Conservation (phyloP, 2,113 vertebrate genomes). For the Ammodytes marinus region DNA sequence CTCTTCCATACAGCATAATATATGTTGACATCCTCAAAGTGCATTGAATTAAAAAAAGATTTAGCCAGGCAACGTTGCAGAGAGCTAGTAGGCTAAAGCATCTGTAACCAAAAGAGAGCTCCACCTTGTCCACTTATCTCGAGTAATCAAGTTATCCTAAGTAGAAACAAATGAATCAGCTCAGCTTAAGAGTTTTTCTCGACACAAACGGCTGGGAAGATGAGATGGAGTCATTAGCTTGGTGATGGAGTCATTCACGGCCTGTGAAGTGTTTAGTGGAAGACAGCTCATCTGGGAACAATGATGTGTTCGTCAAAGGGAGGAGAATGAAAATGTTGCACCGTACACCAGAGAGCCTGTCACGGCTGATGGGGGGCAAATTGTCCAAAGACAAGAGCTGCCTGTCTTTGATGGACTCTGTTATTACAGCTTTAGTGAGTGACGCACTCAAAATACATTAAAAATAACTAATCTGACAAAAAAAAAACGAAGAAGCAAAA, state of each 20-base stretch:
- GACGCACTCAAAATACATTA: constrained; percentile 27
- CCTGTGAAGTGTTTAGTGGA: constrained; percentile 63
- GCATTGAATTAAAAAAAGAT: neutral
- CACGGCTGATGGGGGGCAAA: constrained; percentile 56
- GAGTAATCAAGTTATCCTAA: constrained; percentile 47
- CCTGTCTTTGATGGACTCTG: constrained; percentile 54
- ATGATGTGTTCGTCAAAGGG: constrained; percentile 63
- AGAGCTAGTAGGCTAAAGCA: constrained; percentile 1
- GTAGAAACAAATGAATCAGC: constrained; percentile 52
- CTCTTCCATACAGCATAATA: neutral
- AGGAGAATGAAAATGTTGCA: constrained; percentile 58
- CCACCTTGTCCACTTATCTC: constrained; percentile 16
- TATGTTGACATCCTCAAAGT: neutral
- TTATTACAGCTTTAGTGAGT: constrained; percentile 38
- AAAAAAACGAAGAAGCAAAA: neutral
- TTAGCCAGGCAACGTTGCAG: neutral
- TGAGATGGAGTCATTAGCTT: constrained; percentile 62
- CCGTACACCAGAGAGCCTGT: constrained; percentile 53
- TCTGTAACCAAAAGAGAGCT: constrained; percentile 6
- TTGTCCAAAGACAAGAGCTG: constrained; percentile 53
- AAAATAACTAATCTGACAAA: constrained; percentile 15
- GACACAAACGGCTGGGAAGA: constrained; percentile 52
- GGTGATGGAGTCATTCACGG: constrained; percentile 58
- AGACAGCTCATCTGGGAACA: constrained; percentile 69
- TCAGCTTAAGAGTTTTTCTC: constrained; percentile 42